Evolutionary conservation across 2,113 vertebrate species (phyloP).

Genomic region (Amblyopsis rosae): DNA sequence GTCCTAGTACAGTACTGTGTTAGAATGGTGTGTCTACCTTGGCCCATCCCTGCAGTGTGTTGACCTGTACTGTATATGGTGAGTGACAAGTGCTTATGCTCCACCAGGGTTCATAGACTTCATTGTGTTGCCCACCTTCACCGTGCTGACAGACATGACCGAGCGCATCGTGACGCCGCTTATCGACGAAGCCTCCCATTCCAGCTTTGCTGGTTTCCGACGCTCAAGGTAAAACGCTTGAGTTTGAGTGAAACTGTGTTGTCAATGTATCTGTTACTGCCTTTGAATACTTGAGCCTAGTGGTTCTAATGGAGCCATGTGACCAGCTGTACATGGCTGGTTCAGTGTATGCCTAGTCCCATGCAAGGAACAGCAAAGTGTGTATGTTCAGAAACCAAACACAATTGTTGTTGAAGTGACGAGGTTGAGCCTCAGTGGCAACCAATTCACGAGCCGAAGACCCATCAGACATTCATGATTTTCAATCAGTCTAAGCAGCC

Average conservation of each 20-base stretch:
- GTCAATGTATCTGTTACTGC: background rate
- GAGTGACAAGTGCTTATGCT: background rate
- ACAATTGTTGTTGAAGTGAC: too few species aligned
- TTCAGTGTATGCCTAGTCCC: too few species aligned
- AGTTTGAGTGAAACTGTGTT: background rate
- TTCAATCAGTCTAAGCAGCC: conserved; percentile 51
- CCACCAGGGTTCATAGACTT: conserved; percentile 95
- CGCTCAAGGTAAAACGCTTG: conserved; percentile 82
- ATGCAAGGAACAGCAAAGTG: too few species aligned
- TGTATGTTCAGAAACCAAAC: too few species aligned
- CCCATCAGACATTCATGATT: conserved; percentile 58
- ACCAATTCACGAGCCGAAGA: too few species aligned
- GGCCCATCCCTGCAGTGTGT: background rate
- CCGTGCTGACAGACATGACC: conserved; percentile 94
- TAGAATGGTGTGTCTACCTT: background rate
- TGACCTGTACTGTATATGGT: background rate
- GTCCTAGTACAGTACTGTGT: too few species aligned
- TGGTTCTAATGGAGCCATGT: too few species aligned
- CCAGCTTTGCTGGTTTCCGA: conserved; percentile 82
- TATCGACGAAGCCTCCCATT: conserved; percentile 86
- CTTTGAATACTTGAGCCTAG: background rate
- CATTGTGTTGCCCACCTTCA: conserved; percentile 97
- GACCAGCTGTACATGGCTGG: too few species aligned
- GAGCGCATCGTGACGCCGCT: conserved; percentile 94
- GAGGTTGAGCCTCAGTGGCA: too few species aligned